Percentiles rank a stretch among this genome's conserved stretches.
Evolutionary conservation across 2,888 invertebrate species (phyloP).

Genomic region (Agriopis leucophaearia): DNA sequence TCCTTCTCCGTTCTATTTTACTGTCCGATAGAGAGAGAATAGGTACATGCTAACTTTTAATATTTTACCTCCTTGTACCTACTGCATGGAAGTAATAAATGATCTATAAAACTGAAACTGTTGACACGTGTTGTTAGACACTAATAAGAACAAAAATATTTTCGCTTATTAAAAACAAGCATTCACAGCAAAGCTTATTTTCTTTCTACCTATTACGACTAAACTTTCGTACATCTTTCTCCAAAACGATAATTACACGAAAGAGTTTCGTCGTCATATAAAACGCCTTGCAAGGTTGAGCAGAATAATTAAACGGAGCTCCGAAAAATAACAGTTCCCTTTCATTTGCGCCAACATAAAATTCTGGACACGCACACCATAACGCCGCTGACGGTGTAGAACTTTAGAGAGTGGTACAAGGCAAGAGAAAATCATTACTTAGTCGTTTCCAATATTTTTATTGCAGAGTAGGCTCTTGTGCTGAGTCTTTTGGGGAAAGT

Average conservation of each 20-base stretch:
- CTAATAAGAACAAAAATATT: not conserved
- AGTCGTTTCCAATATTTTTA: not conserved
- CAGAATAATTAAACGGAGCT: conserved; percentile 74
- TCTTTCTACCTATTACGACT: not conserved
- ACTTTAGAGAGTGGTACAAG: conserved; percentile 47
- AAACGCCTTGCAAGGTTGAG: conserved; percentile 52
- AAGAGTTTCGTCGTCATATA: conserved; percentile 11
- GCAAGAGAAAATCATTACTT: conserved; percentile 20
- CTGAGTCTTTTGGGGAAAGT: too few relatives aligned
- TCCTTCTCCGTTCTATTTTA: too few relatives aligned
- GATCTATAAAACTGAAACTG: too few relatives aligned
- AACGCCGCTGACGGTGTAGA: conserved; percentile 62
- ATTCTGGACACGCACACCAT: conserved; percentile 75
- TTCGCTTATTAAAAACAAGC: not conserved
- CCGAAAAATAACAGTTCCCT: conserved; percentile 66
- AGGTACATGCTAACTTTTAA: too few relatives aligned
- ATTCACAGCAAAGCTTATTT: too few relatives aligned
- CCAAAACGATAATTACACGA: conserved; percentile 5
- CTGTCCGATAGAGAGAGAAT: too few relatives aligned
- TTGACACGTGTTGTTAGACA: too few relatives aligned
- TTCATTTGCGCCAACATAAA: conserved; percentile 72
- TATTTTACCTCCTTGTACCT: too few relatives aligned
- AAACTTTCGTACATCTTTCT: not conserved
- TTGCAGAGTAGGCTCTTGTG: too few relatives aligned
- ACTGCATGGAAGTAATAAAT: too few relatives aligned